These are phyloP conservation scores for Antheraea mylitta DNA, from an alignment of 1,140 invertebrate species.

Conservation along the genomic window DNA sequence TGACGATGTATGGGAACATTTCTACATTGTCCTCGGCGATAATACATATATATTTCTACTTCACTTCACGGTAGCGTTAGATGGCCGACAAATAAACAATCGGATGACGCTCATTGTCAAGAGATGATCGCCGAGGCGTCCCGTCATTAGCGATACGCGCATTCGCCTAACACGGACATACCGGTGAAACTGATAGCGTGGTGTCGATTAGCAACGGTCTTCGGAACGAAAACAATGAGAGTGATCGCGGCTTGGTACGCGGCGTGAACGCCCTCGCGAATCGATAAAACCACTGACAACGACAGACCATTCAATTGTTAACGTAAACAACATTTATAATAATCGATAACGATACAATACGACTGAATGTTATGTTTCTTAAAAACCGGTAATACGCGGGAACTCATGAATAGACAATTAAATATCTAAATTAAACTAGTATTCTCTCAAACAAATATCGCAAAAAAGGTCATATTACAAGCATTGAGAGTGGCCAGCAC, in stretches of 20 bases:
- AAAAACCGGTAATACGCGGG: too few species aligned
- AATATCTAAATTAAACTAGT: too few species aligned
- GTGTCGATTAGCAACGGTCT: slow-evolving; percentile 65
- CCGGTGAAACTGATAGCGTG: slow-evolving; percentile 46
- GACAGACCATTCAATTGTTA: slow-evolving; percentile 38
- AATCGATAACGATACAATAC: slow-evolving; percentile 31
- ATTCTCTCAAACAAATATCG: too few species aligned
- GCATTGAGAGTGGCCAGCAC: too few species aligned
- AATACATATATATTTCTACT: slow-evolving; percentile 7
- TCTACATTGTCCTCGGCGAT: slow-evolving; percentile 47
- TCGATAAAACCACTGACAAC: slow-evolving; percentile 46
- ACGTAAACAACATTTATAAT: slow-evolving; percentile 31
- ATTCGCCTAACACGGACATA: slow-evolving; percentile 51
- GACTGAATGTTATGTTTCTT: slow-evolving; percentile 24
- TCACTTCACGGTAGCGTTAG: slow-evolving; percentile 20
- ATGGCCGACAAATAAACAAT: slow-evolving; percentile 23
- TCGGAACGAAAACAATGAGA: slow-evolving; percentile 70
- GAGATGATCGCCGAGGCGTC: slow-evolving; percentile 17
- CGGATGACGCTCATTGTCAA: slow-evolving; percentile 23
- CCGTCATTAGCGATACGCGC: slow-evolving; percentile 43
- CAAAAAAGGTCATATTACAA: too few species aligned
- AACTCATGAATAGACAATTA: too few species aligned
- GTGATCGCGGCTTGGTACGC: slow-evolving; percentile 70
- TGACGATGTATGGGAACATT: slow-evolving; percentile 71
- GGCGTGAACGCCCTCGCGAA: slow-evolving; percentile 45